Evolutionary conservation across 2,888 invertebrate genomes (phyloP).

Genomic region (Apotomis capreana): DNA sequence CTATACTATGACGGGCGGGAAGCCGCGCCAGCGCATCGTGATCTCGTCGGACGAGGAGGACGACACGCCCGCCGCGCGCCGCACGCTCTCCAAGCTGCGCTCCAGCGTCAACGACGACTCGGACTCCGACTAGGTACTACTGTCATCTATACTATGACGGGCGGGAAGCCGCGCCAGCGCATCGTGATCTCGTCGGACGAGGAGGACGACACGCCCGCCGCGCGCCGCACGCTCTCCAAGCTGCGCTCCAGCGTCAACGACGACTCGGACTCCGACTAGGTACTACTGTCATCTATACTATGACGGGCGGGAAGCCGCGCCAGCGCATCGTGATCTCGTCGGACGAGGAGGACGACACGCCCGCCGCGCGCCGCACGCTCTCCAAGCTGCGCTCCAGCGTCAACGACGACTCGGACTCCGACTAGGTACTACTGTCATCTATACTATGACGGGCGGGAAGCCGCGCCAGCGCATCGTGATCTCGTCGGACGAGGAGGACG

Average conservation of each 20-base stretch:
- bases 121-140: constrained; percentile 54
- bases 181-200: constrained; percentile 8
- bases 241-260: constrained; percentile 74
- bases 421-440: too few species aligned
- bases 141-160: background rate
- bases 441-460: too few species aligned
- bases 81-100: constrained; percentile 77
- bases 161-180: background rate
- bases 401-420: too few species aligned
- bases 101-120: constrained; percentile 73
- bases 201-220: too few species aligned
- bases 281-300: background rate
- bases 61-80: constrained; percentile 47
- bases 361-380: too few species aligned
- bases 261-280: constrained; percentile 62
- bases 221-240: constrained; percentile 74
- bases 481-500: too few species aligned
- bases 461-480: too few species aligned
- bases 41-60: constrained; percentile 2
- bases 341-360: background rate
- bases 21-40: background rate
- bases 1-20: too few species aligned
- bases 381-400: too few species aligned
- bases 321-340: constrained; percentile 7
- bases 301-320: background rate